These are phyloP conservation scores for Oreochromis niloticus DNA, from an alignment of 2,113 vertebrate genomes.

Conservation along the genomic window DNA sequence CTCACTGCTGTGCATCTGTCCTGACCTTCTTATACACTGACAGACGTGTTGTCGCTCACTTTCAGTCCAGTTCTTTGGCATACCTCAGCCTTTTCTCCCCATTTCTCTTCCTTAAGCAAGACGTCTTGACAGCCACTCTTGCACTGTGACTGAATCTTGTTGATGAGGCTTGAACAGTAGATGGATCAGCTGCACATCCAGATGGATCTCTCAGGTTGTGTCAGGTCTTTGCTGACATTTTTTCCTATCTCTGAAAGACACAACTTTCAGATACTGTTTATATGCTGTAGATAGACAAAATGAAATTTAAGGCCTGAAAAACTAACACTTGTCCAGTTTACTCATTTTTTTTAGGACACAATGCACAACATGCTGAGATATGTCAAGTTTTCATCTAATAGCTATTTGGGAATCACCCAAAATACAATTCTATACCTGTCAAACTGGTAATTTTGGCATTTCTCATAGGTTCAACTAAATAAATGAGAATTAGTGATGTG, in stretches of 20 bases:
- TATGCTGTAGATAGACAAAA: neutral
- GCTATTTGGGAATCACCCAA: neutral
- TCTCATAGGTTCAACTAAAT: neutral
- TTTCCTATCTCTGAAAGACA: neutral
- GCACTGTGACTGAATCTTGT: neutral
- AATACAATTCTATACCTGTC: neutral
- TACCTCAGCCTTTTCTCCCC: neutral
- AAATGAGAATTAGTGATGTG: neutral
- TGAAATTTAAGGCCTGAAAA: rapidly evolving
- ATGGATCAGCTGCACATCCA: neutral
- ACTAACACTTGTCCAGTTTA: neutral
- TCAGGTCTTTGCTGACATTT: rapidly evolving
- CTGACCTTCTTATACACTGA: neutral
- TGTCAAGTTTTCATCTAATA: neutral
- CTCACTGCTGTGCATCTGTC: rapidly evolving
- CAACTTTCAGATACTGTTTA: neutral
- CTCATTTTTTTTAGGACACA: neutral
- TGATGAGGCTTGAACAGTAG: neutral
- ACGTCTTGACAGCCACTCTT: neutral
- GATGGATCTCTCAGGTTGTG: neutral
- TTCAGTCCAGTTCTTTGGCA: neutral
- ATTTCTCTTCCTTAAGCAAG: neutral
- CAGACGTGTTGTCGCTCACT: neutral
- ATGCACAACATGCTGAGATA: rapidly evolving
- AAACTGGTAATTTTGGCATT: neutral